phyloP scores from a whole-genome alignment of 2,113 vertebrate genomes.

The Anguilla japonica region DNA sequence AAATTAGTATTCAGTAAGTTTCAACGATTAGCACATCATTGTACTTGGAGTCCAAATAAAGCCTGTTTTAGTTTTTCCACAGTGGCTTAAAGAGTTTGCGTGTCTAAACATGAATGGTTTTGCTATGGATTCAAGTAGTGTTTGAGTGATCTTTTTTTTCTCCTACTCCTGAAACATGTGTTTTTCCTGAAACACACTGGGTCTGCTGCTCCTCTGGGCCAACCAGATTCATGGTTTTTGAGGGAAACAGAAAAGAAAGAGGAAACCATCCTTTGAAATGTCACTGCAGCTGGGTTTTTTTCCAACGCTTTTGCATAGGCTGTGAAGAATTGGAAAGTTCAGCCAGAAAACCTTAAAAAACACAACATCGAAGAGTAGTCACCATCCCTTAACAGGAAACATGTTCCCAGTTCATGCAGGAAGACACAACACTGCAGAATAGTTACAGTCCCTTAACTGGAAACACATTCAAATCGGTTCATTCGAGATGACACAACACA shows the following conservation, averaged over 20 bases:
- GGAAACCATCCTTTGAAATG: neutral
- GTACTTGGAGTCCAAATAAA: neutral
- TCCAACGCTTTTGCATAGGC: neutral
- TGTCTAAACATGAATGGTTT: neutral
- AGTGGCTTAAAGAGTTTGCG: neutral
- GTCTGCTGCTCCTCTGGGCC: neutral
- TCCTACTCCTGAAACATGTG: neutral
- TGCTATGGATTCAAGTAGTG: neutral
- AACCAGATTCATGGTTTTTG: neutral
- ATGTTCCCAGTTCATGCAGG: no score
- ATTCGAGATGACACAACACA: neutral
- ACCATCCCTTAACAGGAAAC: no score
- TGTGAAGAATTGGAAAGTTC: conserved; percentile 6
- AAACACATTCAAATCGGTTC: neutral
- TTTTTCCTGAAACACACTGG: neutral
- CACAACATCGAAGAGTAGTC: neutral
- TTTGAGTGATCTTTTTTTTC: neutral
- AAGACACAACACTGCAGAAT: neutral
- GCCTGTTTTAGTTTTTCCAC: neutral
- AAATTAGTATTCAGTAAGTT: neutral
- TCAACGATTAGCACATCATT: neutral
- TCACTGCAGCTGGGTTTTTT: neutral
- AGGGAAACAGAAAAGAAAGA: neutral
- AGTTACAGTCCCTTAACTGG: neutral
- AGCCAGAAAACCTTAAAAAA: neutral